Base-by-base conservation (phyloP, 2,888 invertebrate species). In the Muschampia plurimacula region DNA sequence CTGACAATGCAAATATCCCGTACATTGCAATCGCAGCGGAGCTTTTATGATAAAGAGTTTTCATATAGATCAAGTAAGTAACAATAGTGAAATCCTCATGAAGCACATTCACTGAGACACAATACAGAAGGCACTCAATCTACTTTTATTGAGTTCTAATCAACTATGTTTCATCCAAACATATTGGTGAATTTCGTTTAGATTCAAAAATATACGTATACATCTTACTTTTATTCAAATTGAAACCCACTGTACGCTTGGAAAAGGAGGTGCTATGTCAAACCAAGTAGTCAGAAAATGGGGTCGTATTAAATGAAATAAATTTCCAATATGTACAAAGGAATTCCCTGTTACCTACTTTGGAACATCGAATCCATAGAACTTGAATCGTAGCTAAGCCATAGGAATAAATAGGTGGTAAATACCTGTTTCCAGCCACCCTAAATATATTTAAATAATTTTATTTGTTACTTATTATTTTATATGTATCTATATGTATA, bases 41-140 rank as follows among this genome's bases (percentile, higher is more conserved):
- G 68, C 46, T 68, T 69, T 73, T 65, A 67, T 67, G 15, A 67
- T 67, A 67, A 67, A 72, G 57, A 67, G 62, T 72, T 66, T 67
- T 55, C 67, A 72, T 72, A 62, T 62, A 67, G 62, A 72, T 67
- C 55, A 67, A 59, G 66, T 71, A 60, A 60, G 49, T 72, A 62
- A 67, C 55, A 67, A 72, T 67, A 60, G 60, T 59, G 36, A 59
- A 36, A 13, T 12, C 39, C 55, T 72, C 55, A 67, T 67, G 55
- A 62, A 62, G 49, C 22, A 13, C 36, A 49, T 49, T 72, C 52
- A 67, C 60, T 72, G 67, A 52, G 15, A 59, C 39, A 52, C 39
- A 55, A 39, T 60, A 36, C 9, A 41, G 32, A 46, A 60, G 55
- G 3, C 22, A 55, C 55, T 22, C 22, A 28, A 55, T 55, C 55